Base-by-base conservation (phyloP, 2,888 invertebrate species). In the Eueremaeus valkanovi region DNA sequence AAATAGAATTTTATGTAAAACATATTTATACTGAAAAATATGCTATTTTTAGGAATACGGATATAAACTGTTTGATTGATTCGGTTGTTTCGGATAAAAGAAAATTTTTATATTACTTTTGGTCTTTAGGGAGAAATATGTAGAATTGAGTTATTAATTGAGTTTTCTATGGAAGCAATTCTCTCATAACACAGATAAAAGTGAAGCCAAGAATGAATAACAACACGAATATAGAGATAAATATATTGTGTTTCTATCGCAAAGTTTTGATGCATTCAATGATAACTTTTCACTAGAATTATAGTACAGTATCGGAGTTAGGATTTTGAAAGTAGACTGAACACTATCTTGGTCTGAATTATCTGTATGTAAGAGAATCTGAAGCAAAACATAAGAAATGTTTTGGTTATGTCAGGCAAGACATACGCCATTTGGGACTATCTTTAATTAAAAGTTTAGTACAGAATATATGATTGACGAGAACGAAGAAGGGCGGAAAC, bases 361-460 rank as follows among this genome's bases (percentile, higher is more conserved):
- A 29, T 29, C 29, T 58, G 13, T 13, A 58, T 29, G 16, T 31
- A n/a, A n/a, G 29, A 24, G 16, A 58, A 58, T 58, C 58, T 31
- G 13, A 58, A 29, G 18, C 58, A 13, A 55, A 58, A 58, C 1
- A 31, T 58, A 58, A 16, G 31, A 58, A 58, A 31, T 29, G 16
- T 29, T n/a, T 45, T 13, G 45, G 6, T 45, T 45, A 11, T 31
- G 58, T 58, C 31, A 29, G 18, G 13, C 29, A 58, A 3, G 58
- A 9, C 29, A 5, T 31, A 29, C 18, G 58, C 55, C 61, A 18
- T 61, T 33, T 61, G 36, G 36, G 63, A 66, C n/a, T 36, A 1
- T 9, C 33, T 66, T 66, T 40, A 66, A 66, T 66, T 66, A 66
- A 66, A 66, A 66, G 11, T 66, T 36, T n/a, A 66, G 63, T 21